Evolutionary conservation across 2,113 vertebrate genomes (phyloP).

Genomic region (Indicator indicator): DNA sequence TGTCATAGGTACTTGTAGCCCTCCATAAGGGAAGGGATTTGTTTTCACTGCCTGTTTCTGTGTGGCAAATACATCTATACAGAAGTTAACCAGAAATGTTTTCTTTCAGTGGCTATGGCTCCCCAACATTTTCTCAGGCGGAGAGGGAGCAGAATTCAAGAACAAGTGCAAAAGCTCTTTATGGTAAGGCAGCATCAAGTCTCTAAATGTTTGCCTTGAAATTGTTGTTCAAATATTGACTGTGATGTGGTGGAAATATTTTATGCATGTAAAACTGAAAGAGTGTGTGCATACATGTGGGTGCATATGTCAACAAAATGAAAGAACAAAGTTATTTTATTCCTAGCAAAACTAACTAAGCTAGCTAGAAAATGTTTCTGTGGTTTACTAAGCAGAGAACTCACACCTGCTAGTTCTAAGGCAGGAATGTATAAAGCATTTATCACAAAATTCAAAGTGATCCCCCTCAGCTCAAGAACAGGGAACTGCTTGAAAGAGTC

Average conservation of each 20-base stretch:
- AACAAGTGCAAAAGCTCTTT: conserved; percentile 81
- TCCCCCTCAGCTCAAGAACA: not conserved
- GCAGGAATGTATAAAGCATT: not conserved
- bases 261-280: not conserved
- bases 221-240: not conserved
- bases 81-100: conserved; percentile 15
- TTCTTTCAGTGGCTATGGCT: conserved; percentile 80
- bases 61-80: not conserved
- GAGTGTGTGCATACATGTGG: fast-evolving
- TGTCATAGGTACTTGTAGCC: not conserved
- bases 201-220: not conserved
- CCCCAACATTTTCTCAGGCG: conserved; percentile 67
- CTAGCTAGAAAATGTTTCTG: not conserved
- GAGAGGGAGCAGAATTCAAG: conserved; percentile 76
- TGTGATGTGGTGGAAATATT: not conserved
- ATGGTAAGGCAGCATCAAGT: conserved; percentile 66
- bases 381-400: not conserved
- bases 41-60: not conserved
- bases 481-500: no score
- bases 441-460: not conserved
- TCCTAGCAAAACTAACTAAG: not conserved
- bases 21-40: not conserved
- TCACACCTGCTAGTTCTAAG: not conserved
- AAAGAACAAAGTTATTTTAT: not conserved
- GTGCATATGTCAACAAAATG: not conserved